Base-by-base conservation (phyloP, 2,113 vertebrate species). In the Bubo blakistoni region DNA sequence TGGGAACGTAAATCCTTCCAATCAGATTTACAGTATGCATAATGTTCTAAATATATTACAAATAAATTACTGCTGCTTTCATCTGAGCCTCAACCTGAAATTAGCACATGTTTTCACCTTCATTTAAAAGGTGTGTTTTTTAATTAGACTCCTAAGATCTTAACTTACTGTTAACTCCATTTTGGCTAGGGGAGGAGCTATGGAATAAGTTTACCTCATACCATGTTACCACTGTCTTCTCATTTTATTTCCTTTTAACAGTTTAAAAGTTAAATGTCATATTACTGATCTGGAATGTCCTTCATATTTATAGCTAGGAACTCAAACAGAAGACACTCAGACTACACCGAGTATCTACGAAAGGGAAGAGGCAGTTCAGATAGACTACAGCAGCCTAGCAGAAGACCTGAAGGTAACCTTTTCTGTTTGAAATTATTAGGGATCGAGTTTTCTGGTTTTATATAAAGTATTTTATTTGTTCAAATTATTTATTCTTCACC, bases 331-430 rank as follows among this genome's bases (percentile, higher is more conserved):
- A 85, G 97, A 97, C 74, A 98, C 97, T 11, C 85, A 88, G 57
- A 76, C 77, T 36, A 97, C 98, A 1, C 19, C 94, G 59, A 94
- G 97, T 72, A 97, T 99, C 88, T 99, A 98, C 34, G 98, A 99
- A 87, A 98, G 98, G 85, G 99, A 99, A 76, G 98, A 92, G 15
- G 98, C 94, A 40, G 96, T 99, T 7, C 79, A 98, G 86, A 94
- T 99, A 22, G 98, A 99, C 96, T 99, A 99, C 96, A 98, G 98
- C 51, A 51, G 70, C 16, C 97, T 99, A 69, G 54, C 71, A 9
- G 69, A 90, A 1, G 85, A 98, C 11, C 21, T 99, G 59, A 98
- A 97, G 98, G 99, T 99, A 96, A 69, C 51, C 4, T 42, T 58
- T 46, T 57, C 25, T 65, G 6, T 63, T 76, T 77, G 30, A 76